Evolutionary conservation across 2,888 invertebrate genomes (phyloP), one percentile per base, ranked within the genome.

Genomic region (Lepas anatifera): DNA sequence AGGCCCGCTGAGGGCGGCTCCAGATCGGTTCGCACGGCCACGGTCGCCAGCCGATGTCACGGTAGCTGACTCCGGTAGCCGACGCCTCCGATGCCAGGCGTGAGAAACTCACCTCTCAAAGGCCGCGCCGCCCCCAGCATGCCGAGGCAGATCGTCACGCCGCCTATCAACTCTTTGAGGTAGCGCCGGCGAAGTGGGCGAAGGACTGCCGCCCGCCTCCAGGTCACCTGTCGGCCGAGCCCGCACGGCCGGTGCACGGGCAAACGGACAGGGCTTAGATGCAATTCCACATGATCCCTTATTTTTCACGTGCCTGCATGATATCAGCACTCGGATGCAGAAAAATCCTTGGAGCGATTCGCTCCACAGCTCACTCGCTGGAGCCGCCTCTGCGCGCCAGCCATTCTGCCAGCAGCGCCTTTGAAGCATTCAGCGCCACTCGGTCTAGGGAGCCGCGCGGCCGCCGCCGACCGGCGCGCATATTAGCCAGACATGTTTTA

Each of bases 401-500:
- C 35, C 22, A 22, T 32, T 32, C 32, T 3, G 22, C 58, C 22
- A 29, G 32, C 35, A 58, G 35, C 32, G 58, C 58, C 58, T 58
- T 58, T 58, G 58, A 58, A 35, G 32, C 58, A 58, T 58, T 32
- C 18, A 58, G 58, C 58, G 58, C 58, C 58, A 58, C 58, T 58
- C 58, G 58, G 58, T 58, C 58, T 58, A n/a, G 22, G 22, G 22
- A n/a, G 13, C 29, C 25, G n/a, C n/a, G 29, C 16, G 13, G 16
- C 52, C 6, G 13, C 52, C 6, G 29, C 22, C 41, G 41, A 35
- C n/a, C n/a, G n/a, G n/a, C n/a, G 22, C 58, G 58, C 58, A 58
- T 58, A 58, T 58, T 58, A 58, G 58, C 58, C 58, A 8, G 58
- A 25, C 58, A 58, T 58, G 58, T 58, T 58, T 58, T 35, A 58